Conservation (phyloP, 2,113 vertebrate genomes). For the Leucopsar rothschildi region DNA sequence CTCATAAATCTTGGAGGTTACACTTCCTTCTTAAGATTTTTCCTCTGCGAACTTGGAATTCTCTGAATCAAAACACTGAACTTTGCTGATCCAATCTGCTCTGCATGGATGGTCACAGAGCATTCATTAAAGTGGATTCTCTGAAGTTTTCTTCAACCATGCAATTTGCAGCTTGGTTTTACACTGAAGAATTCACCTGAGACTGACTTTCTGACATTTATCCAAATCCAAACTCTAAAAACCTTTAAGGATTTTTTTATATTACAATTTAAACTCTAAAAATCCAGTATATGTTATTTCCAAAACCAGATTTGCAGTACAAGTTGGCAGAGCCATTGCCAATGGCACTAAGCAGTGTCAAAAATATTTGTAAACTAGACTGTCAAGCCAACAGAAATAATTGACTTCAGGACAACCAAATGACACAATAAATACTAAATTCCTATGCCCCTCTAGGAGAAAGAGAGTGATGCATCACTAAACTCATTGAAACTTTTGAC, state of each 20-base stretch:
- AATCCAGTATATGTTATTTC: neutral
- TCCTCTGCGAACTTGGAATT: neutral
- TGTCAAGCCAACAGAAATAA: neutral
- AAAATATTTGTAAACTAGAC: neutral
- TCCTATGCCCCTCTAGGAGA: neutral
- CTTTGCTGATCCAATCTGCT: neutral
- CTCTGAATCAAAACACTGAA: neutral
- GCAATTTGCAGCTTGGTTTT: neutral
- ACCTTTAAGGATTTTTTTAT: neutral
- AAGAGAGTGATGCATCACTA: neutral
- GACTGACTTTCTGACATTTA: neutral
- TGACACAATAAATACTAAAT: neutral
- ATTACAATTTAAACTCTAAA: neutral
- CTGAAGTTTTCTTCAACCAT: neutral
- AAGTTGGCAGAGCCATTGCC: neutral
- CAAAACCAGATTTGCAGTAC: neutral
- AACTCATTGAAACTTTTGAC: neutral
- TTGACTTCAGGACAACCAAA: neutral
- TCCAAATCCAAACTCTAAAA: neutral
- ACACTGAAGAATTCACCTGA: neutral
- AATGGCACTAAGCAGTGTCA: neutral
- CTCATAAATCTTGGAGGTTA: neutral
- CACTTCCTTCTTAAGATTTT: neutral
- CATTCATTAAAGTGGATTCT: neutral
- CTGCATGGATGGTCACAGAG: neutral